A percentile compares a stretch with the other conserved stretches of the same genome.
phyloP scores from a whole-genome alignment of 2,113 vertebrate species.

The Rhynchomys soricoides region DNA sequence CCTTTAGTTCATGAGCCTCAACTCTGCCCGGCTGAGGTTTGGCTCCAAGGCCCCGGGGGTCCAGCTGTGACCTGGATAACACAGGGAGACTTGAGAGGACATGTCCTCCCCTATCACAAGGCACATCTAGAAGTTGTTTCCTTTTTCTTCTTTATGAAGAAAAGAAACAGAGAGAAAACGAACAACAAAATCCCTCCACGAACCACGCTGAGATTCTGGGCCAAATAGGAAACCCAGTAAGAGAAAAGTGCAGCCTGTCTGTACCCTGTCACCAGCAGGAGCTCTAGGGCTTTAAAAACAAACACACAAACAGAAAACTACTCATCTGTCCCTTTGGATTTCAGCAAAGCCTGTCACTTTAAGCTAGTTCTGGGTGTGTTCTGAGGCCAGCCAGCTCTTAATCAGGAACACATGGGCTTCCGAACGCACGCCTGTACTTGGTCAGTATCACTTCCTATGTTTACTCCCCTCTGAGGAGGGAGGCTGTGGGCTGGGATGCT shows the following conservation, averaged over 20 bases:
- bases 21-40: neutral
- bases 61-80: neutral
- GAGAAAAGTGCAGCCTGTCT: neutral
- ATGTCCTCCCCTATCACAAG: neutral
- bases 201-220: neutral
- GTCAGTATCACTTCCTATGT: conserved; percentile 31
- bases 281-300: neutral
- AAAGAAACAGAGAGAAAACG: conserved; percentile 4
- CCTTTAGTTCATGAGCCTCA: neutral
- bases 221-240: neutral
- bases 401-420: conserved; percentile 63
- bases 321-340: conserved; percentile 46
- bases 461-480: conserved; percentile 10
- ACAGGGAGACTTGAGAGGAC: neutral
- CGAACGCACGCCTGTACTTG: neutral
- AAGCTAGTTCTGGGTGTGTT: conserved; percentile 33
- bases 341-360: conserved; percentile 58
- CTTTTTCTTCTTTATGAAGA: neutral
- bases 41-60: neutral
- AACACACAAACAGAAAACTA: neutral
- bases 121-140: neutral
- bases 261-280: neutral
- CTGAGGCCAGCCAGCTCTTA: conserved; percentile 68
- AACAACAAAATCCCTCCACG: neutral
- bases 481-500: neutral